Base-by-base conservation (phyloP, 2,797 vertebrate genomes). In the Clarias laeviceps region DNA sequence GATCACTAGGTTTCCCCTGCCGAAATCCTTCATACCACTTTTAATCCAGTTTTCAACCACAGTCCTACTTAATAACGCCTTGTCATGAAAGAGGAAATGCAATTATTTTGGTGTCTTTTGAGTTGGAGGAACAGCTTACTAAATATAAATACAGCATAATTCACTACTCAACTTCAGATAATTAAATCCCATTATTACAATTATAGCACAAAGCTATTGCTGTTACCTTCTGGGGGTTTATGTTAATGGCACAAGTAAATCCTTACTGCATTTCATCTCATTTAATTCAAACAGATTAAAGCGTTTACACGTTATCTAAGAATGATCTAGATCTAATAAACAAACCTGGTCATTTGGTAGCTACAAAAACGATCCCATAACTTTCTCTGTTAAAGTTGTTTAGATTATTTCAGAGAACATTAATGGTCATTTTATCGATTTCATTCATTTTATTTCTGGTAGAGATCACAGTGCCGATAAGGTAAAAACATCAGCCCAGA, bases 21-120 rank as follows among this genome's bases (percentile, higher is more conserved):
- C 27, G 69, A 69, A 61, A 82, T 50, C 74, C 37, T 32, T 65
- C n/a, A 61, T 62, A 82, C 45, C 40, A 76, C n/a, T 45, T 59
- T 62, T 86, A 86, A 76, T 78, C 59, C 45, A 56, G 29, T 79
- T 86, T 86, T 79, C 37, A 57, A 56, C 66, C 57, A 59, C 17
- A 56, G 45, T 57, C n/a, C 56, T 64, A 20, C 45, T 27, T 82
- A 32, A 32, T 80, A 80, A 64, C 77, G 8, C 57, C 34, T 54
- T 29, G 50, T 82, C 62, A 68, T 6, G 56, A 50, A 72, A n/a
- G 18, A 66, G 45, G 32, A 66, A 82, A 66, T 11, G 70, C 73
- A 45, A 45, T 82, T 72, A 82, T 82, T 62, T 54, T 69, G 54
- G 40, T 61, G 73, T 45, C 22, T 50, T 77, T 78, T 7, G 40